These are phyloP conservation scores for Rhamphomyia laevipes DNA, from an alignment of 2,888 invertebrate species.

Conservation along the genomic window DNA sequence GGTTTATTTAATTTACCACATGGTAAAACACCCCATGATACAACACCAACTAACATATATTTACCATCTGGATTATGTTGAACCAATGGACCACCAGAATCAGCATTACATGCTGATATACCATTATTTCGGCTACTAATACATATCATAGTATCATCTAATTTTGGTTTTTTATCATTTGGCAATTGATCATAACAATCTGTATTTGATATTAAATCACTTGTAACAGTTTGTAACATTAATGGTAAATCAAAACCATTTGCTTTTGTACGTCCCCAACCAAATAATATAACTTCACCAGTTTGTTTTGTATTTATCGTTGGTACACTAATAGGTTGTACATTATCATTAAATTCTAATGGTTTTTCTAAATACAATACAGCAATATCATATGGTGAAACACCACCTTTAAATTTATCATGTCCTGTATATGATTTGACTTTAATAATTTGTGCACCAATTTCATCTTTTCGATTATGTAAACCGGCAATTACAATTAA, in stretches of 20 bases:
- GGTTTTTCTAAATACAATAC: conserved; percentile 29
- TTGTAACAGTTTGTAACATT: conserved; percentile 23
- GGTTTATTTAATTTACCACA: conserved; percentile 33
- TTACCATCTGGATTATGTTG: neutral
- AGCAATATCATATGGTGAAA: conserved; percentile 43
- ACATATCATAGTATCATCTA: conserved; percentile 13
- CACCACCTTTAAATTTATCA: conserved; percentile 27
- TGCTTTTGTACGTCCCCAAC: conserved; percentile 26
- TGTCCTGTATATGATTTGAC: conserved; percentile 25
- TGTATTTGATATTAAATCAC: conserved; percentile 18
- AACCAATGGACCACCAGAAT: conserved; percentile 33
- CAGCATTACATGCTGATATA: conserved; percentile 37
- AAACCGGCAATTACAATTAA: conserved; percentile 31
- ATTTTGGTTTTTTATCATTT: neutral
- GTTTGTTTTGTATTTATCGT: conserved; percentile 2
- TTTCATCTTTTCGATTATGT: conserved; percentile 23
- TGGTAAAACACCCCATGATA: conserved; percentile 41
- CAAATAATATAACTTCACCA: conserved; percentile 13
- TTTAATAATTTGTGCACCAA: conserved; percentile 20
- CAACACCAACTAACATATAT: conserved; percentile 33
- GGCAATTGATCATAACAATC: conserved; percentile 22
- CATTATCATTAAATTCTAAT: conserved; percentile 23
- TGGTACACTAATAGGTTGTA: conserved; percentile 7
- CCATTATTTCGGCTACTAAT: conserved; percentile 2
- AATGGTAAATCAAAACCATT: conserved; percentile 20